Percentiles rank a stretch among this genome's conserved stretches.
Conservation (phyloP, 2,113 vertebrate genomes). For the Halichoerus grypus region DNA sequence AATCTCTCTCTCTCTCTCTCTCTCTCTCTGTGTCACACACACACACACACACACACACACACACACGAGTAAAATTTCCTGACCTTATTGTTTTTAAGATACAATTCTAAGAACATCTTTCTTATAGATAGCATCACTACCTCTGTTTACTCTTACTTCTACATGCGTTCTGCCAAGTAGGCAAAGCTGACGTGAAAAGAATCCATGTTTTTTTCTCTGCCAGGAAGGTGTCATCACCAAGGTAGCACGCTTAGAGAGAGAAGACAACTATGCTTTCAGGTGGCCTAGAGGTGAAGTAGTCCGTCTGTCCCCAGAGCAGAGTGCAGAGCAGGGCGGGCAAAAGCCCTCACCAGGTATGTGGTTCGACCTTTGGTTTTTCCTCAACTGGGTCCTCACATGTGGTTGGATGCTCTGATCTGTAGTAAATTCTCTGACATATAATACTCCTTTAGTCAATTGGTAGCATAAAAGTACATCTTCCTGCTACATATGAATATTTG, state of each 20-base stretch:
- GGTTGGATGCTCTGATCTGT: not conserved
- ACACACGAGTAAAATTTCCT: not conserved
- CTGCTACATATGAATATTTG: conserved; percentile 16
- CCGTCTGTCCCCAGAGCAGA: not conserved
- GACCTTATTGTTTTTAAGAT: conserved; percentile 27
- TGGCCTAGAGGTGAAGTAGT: no score
- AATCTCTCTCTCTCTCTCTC: not conserved
- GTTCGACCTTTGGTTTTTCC: not conserved
- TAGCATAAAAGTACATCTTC: not conserved
- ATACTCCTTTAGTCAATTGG: not conserved
- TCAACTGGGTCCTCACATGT: not conserved
- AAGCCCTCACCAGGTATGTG: not conserved
- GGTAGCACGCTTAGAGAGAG: not conserved
- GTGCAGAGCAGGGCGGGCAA: not conserved
- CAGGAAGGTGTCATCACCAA: not conserved
- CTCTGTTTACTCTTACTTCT: not conserved
- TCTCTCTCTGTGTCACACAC: not conserved
- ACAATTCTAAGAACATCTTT: conserved; percentile 17
- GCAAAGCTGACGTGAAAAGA: conserved; percentile 42
- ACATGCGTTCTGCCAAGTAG: conserved; percentile 1
- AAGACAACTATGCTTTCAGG: not conserved
- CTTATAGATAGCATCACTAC: not conserved
- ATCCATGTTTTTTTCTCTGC: not conserved
- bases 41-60: not conserved
- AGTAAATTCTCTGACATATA: not conserved